Evolutionary conservation across 2,888 invertebrate genomes (phyloP).

Genomic region (Chironomus tentans): DNA sequence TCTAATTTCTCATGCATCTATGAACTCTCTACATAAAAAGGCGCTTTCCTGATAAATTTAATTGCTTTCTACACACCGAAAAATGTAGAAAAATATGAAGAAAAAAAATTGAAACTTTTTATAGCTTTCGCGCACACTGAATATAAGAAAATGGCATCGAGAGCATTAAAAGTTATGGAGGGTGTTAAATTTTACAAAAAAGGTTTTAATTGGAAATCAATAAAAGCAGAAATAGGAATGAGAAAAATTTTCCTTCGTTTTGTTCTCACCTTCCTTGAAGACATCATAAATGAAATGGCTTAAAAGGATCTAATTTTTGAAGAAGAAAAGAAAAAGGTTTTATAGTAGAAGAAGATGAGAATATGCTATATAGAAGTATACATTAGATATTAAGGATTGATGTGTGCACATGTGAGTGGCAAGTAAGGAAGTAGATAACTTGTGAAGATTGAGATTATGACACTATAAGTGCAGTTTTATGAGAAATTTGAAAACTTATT

Average conservation of each 20-base stretch:
- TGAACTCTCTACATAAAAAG: neutral
- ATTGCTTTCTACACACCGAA: neutral
- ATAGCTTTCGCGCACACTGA: neutral
- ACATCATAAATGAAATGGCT: neutral
- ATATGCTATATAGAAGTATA: neutral
- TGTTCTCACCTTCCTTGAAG: neutral
- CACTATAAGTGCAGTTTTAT: no score
- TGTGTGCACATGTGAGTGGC: no score
- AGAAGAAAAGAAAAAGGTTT: neutral
- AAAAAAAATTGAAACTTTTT: neutral
- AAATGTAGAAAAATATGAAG: neutral
- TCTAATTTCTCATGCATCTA: no score
- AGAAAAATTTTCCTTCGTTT: neutral
- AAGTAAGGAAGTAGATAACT: no score
- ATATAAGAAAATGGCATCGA: neutral
- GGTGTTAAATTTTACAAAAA: neutral
- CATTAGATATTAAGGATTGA: no score
- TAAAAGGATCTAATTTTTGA: neutral
- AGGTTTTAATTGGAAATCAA: constrained; percentile 11
- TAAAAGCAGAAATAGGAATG: neutral
- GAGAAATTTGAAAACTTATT: no score
- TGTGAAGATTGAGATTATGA: no score
- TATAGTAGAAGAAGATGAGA: neutral
- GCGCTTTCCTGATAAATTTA: neutral
- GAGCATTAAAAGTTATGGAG: neutral